phyloP scores from a whole-genome alignment of 2,888 invertebrate species.

The Eulithis prunata region DNA sequence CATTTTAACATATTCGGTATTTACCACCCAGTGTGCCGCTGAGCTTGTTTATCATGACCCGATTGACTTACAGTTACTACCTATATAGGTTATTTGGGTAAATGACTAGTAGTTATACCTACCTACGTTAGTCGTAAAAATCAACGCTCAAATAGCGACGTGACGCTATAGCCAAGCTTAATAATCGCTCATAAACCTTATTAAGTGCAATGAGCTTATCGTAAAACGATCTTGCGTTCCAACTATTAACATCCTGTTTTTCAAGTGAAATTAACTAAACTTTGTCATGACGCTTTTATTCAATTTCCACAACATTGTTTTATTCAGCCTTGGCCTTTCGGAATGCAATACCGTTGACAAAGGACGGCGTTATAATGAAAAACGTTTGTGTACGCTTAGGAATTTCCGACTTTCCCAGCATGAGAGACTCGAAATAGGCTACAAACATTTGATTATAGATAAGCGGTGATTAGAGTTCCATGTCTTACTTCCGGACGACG shows the following conservation, averaged over 20 bases:
- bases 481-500: conserved; percentile 70
- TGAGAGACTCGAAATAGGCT: conserved; percentile 29
- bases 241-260: conserved; percentile 61
- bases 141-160: conserved; percentile 40
- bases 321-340: conserved; percentile 29
- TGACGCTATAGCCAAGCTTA: conserved; percentile 42
- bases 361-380: conserved; percentile 17
- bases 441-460: conserved; percentile 62
- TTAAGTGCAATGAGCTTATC: conserved; percentile 57
- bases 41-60: not conserved
- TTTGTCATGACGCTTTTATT: conserved; percentile 49
- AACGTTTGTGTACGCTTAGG: conserved; percentile 22
- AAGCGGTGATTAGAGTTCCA: conserved; percentile 69
- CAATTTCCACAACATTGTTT: conserved; percentile 32
- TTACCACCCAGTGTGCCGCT: not conserved
- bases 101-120: conserved; percentile 27
- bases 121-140: conserved; percentile 35
- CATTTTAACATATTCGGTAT: not conserved
- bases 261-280: conserved; percentile 72
- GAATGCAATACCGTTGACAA: conserved; percentile 31
- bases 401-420: conserved; percentile 45
- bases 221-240: conserved; percentile 55
- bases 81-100: conserved; percentile 22
- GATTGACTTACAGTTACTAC: conserved; percentile 7
- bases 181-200: conserved; percentile 51